Evolutionary conservation across 1,140 invertebrate species (phyloP).

Genomic region (Agrypnia vestita): DNA sequence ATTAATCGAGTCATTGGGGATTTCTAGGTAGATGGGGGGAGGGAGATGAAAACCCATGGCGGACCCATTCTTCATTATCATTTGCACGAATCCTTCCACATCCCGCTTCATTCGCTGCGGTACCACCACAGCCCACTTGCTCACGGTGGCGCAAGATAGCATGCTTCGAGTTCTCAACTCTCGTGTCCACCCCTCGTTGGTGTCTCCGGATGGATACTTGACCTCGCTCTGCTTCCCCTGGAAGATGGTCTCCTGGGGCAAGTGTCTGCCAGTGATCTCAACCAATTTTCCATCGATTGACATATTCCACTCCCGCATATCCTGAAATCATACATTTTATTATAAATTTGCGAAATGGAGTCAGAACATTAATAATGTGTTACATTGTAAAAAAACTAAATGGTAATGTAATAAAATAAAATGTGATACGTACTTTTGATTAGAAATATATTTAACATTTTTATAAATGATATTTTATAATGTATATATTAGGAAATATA

Average conservation of each 20-base stretch:
- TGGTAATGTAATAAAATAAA: no score
- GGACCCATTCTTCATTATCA: slow-evolving; percentile 68
- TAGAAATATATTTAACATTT: no score
- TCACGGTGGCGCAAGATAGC: slow-evolving; percentile 64
- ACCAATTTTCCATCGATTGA: slow-evolving; percentile 74
- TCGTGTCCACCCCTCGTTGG: slow-evolving; percentile 79
- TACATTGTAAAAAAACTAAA: no score
- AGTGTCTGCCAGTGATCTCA: slow-evolving; percentile 73
- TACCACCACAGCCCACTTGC: slow-evolving; percentile 73
- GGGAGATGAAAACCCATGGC: slow-evolving; percentile 72
- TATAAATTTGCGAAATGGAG: no score
- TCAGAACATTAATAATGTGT: no score
- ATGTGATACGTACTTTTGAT: no score
- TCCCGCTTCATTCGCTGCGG: slow-evolving; percentile 67
- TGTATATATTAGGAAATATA: no score
- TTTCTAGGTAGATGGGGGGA: slow-evolving; percentile 63
- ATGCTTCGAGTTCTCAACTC: slow-evolving; percentile 70
- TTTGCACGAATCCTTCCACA: slow-evolving; percentile 68
- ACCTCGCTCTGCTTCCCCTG: slow-evolving; percentile 65
- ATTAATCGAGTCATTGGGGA: slow-evolving; percentile 70
- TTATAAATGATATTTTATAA: no score
- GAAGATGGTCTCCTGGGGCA: slow-evolving; percentile 74
- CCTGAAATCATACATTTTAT: slow-evolving; percentile 60
- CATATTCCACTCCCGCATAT: slow-evolving; percentile 77
- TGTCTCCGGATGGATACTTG: slow-evolving; percentile 67